Percentiles rank a stretch among this genome's conserved stretches.
Conservation (phyloP, 1,140 invertebrate genomes). For the Aphelenchoides besseyi region DNA sequence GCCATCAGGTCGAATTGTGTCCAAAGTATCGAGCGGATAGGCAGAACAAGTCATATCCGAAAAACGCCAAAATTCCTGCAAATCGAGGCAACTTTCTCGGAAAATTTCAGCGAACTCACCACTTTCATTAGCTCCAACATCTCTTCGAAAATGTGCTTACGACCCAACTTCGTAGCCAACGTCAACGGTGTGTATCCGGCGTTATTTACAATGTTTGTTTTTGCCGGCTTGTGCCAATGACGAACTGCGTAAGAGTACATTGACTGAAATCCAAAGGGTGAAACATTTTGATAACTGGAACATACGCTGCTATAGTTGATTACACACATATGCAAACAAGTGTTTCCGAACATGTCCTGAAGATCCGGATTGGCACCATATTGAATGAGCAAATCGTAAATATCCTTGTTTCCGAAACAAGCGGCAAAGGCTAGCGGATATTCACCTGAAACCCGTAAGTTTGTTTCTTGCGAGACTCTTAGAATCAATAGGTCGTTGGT, state of each 20-base stretch:
- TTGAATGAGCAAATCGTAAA: slow-evolving; percentile 91
- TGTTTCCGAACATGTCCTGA: slow-evolving; percentile 78
- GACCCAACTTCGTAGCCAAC: slow-evolving; percentile 87
- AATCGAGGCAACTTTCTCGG: neutral
- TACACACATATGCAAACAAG: slow-evolving; percentile 89
- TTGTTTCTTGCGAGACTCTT: too few species aligned
- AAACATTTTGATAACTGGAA: neutral
- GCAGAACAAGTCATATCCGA: slow-evolving; percentile 98
- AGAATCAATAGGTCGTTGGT: too few species aligned
- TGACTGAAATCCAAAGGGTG: slow-evolving; percentile 70
- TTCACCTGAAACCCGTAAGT: slow-evolving; percentile 73
- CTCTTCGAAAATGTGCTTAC: slow-evolving; percentile 90
- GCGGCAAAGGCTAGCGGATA: slow-evolving; percentile 93
- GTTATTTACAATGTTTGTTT: slow-evolving; percentile 79
- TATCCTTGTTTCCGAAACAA: slow-evolving; percentile 89
- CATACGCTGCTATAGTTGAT: slow-evolving; percentile 87
- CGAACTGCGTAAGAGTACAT: slow-evolving; percentile 96
- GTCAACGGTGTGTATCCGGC: slow-evolving; percentile 90
- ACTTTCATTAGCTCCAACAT: slow-evolving; percentile 91
- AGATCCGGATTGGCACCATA: slow-evolving; percentile 84
- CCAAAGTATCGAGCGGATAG: slow-evolving; percentile 89
- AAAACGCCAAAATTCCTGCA: slow-evolving; percentile 91
- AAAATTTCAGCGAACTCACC: slow-evolving; percentile 63
- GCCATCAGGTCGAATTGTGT: slow-evolving; percentile 87
- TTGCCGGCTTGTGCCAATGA: slow-evolving; percentile 85